A percentile compares a stretch with the other conserved stretches of the same genome.
phyloP scores from a whole-genome alignment of 2,113 vertebrate genomes.

The Cygnus atratus region DNA sequence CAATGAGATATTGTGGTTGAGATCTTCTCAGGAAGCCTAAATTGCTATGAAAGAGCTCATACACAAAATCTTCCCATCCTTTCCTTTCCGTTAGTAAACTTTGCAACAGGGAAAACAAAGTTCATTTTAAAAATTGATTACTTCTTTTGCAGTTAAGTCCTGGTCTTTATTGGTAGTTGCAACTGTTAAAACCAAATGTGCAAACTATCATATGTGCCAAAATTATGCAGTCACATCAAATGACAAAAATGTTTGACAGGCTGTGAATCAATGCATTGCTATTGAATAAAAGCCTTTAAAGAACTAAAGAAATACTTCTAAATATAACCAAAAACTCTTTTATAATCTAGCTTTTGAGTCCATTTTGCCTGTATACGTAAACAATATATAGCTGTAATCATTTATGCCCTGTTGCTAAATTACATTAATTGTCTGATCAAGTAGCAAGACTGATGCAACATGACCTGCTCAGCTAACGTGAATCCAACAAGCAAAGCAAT shows the following conservation, averaged over 20 bases:
- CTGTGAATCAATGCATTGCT: background rate
- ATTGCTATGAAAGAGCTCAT: background rate
- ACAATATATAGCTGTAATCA: background rate
- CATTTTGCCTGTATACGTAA: background rate
- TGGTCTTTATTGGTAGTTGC: background rate
- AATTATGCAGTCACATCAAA: background rate
- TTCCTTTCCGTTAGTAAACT: background rate
- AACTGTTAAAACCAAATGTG: background rate
- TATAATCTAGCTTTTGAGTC: background rate
- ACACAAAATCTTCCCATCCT: background rate
- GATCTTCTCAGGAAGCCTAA: background rate
- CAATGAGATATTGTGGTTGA: background rate
- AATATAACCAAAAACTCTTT: background rate
- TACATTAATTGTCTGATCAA: background rate
- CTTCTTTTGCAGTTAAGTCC: background rate
- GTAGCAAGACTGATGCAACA: background rate
- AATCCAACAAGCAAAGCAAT: background rate
- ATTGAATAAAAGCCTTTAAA: background rate
- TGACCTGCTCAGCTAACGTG: background rate
- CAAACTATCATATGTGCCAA: background rate
- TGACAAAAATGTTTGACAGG: background rate
- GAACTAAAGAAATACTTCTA: background rate
- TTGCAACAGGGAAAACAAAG: background rate
- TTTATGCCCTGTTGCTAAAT: background rate
- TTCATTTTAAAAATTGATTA: background rate